A percentile compares a stretch with the other conserved stretches of the same genome.
Evolutionary conservation across 1,140 invertebrate genomes (phyloP).

Genomic region (Drosophila pachea): DNA sequence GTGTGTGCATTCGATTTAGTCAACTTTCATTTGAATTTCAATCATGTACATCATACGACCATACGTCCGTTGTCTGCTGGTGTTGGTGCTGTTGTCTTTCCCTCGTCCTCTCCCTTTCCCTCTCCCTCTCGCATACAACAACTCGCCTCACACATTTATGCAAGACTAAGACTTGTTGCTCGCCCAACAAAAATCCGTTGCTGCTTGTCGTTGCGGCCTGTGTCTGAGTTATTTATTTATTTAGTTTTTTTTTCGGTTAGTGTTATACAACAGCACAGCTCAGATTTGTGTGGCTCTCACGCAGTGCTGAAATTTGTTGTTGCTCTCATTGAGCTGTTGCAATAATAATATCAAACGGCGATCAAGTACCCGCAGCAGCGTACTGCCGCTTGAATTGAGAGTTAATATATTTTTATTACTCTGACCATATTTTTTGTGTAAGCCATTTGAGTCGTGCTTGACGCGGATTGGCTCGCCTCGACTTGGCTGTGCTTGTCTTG

Average conservation of each 20-base stretch:
- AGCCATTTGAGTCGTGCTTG: slow-evolving; percentile 25
- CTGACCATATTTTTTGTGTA: slow-evolving; percentile 19
- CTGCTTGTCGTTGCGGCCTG: slow-evolving; percentile 26
- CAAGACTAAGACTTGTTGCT: slow-evolving; percentile 58
- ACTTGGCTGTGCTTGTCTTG: slow-evolving; percentile 20
- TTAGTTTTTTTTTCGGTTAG: slow-evolving; percentile 45
- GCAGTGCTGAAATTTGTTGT: slow-evolving; percentile 39
- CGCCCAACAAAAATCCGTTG: slow-evolving; percentile 29
- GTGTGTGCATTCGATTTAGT: slow-evolving; percentile 44
- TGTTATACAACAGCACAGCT: slow-evolving; percentile 64
- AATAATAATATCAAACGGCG: slow-evolving; percentile 14
- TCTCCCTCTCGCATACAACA: slow-evolving; percentile 4
- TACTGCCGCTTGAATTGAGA: slow-evolving; percentile 17
- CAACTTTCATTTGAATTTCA: slow-evolving; percentile 67
- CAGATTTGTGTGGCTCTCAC: slow-evolving; percentile 45
- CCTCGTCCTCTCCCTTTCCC: background rate
- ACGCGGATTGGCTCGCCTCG: slow-evolving; percentile 28
- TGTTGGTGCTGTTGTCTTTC: too few species aligned
- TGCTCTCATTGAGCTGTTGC: slow-evolving; percentile 25
- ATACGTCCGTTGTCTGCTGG: slow-evolving; percentile 2
- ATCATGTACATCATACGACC: slow-evolving; percentile 33
- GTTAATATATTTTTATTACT: slow-evolving; percentile 26
- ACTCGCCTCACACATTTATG: slow-evolving; percentile 30
- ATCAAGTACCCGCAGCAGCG: background rate
- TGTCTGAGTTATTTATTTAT: slow-evolving; percentile 29